A percentile compares a stretch with the other conserved stretches of the same genome.
These are phyloP conservation scores for Ammodytes dubius DNA, from an alignment of 2,113 vertebrate species.

Conservation along the genomic window DNA sequence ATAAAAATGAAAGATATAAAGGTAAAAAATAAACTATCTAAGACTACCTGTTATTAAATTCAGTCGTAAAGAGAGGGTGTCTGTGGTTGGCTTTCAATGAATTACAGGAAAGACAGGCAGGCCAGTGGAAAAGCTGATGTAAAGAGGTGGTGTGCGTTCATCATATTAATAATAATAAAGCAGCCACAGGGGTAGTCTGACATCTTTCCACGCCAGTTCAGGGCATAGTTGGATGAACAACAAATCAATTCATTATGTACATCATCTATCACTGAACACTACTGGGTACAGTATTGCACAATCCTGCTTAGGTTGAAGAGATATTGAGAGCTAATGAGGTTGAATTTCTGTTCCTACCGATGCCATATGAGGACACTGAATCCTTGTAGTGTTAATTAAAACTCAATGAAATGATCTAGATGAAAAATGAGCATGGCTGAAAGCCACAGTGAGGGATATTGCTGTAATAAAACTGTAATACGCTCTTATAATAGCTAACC, in stretches of 20 bases:
- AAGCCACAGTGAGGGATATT: slow-evolving; percentile 70
- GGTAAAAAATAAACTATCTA: slow-evolving; percentile 17
- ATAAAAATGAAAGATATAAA: slow-evolving; percentile 37
- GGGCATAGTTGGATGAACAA: slow-evolving; percentile 65
- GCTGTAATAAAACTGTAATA: no score
- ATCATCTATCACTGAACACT: slow-evolving; percentile 59
- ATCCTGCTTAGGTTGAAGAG: slow-evolving; percentile 65
- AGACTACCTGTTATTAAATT: slow-evolving; percentile 44
- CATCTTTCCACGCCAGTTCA: slow-evolving; percentile 54
- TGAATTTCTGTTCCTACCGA: slow-evolving; percentile 79
- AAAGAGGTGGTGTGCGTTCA: slow-evolving; percentile 26
- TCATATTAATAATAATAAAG: slow-evolving; percentile 51
- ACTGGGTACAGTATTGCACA: slow-evolving; percentile 55
- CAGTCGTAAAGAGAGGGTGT: slow-evolving; percentile 19
- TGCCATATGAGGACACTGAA: slow-evolving; percentile 80
- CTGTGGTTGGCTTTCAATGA: slow-evolving; percentile 45
- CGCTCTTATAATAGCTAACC: slow-evolving; percentile 64
- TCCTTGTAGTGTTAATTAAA: slow-evolving; percentile 83
- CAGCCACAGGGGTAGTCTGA: slow-evolving; percentile 40
- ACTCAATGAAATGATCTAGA: slow-evolving; percentile 77
- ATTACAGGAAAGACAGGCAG: slow-evolving; percentile 24
- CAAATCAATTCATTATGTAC: slow-evolving; percentile 71
- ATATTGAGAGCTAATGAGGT: slow-evolving; percentile 79
- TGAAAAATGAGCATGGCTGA: slow-evolving; percentile 77
- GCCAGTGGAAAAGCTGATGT: slow-evolving; percentile 31